A percentile compares a stretch with the other conserved stretches of the same genome.
These are phyloP conservation scores for Chamaetylas fuelleborni DNA, from an alignment of 2,113 vertebrate genomes.

Conservation along the genomic window DNA sequence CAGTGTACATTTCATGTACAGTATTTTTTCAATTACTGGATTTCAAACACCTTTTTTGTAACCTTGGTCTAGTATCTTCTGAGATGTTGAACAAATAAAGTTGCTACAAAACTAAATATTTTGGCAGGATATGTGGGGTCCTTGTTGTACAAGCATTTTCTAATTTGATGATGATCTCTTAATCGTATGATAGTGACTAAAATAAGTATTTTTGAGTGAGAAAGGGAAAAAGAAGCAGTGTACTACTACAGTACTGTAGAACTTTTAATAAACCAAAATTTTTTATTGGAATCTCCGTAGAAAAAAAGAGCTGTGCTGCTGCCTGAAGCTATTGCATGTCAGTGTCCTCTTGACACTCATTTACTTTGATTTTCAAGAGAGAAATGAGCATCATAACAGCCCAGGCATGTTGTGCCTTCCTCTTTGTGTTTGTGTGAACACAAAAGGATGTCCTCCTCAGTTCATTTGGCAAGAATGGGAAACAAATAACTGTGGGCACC, in stretches of 20 bases:
- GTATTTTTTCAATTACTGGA: not conserved
- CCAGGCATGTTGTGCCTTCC: not conserved
- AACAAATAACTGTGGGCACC: not conserved
- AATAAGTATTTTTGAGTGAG: not conserved
- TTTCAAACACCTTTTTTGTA: not conserved
- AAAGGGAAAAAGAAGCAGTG: not conserved
- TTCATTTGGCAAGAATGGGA: not conserved
- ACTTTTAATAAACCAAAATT: not conserved
- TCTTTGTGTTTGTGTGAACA: not conserved
- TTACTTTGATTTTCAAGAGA: constrained; percentile 14
- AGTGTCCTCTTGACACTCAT: constrained; percentile 15
- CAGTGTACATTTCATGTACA: not conserved
- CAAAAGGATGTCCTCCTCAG: not conserved
- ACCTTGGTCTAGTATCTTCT: not conserved
- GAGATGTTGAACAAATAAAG: not conserved
- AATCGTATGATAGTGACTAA: not conserved
- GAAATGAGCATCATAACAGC: not conserved
- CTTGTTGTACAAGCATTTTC: not conserved
- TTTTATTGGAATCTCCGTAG: not conserved
- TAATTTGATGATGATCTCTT: not conserved
- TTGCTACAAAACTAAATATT: not conserved
- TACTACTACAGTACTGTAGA: not conserved
- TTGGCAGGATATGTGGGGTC: not conserved
- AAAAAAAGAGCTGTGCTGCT: not conserved
- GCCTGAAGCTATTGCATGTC: not conserved